Evolutionary conservation across 1,140 invertebrate species (phyloP).

Genomic region (Lerema accius): DNA sequence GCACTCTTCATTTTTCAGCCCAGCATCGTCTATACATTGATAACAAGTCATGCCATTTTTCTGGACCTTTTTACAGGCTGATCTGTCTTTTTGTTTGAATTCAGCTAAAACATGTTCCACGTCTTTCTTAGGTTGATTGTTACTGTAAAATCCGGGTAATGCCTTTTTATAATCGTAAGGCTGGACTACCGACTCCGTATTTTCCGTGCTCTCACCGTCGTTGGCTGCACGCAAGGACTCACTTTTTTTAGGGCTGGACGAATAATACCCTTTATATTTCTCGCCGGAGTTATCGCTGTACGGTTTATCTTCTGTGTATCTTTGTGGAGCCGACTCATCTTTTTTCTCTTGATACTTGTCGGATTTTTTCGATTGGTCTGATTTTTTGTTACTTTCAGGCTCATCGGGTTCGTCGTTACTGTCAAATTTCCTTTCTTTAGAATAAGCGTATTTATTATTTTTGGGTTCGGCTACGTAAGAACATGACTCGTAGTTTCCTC

Average conservation of each 20-base stretch:
- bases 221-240: slow-evolving; percentile 59
- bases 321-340: slow-evolving; percentile 52
- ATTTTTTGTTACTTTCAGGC: slow-evolving; percentile 64
- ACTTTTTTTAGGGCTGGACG: slow-evolving; percentile 62
- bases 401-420: slow-evolving; percentile 83
- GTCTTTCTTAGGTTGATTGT: slow-evolving; percentile 83
- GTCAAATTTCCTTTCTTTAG: slow-evolving; percentile 84
- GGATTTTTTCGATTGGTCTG: slow-evolving; percentile 59
- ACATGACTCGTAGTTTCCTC: slow-evolving; percentile 88
- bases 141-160: slow-evolving; percentile 74
- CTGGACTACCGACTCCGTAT: slow-evolving; percentile 55
- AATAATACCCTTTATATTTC: slow-evolving; percentile 77
- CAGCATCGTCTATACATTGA: slow-evolving; percentile 86
- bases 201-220: slow-evolving; percentile 56
- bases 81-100: slow-evolving; percentile 87
- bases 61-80: slow-evolving; percentile 87
- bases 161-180: slow-evolving; percentile 76
- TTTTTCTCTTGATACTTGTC: slow-evolving; percentile 65
- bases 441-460: slow-evolving; percentile 88
- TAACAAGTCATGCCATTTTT: slow-evolving; percentile 90
- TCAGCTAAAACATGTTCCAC: slow-evolving; percentile 87
- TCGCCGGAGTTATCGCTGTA: slow-evolving; percentile 64
- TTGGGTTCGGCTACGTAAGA: slow-evolving; percentile 87
- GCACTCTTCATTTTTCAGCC: slow-evolving; percentile 88
- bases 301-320: slow-evolving; percentile 53